Evolutionary conservation across 2,113 vertebrate genomes (phyloP).

Genomic region (Rafetus swinhoei): DNA sequence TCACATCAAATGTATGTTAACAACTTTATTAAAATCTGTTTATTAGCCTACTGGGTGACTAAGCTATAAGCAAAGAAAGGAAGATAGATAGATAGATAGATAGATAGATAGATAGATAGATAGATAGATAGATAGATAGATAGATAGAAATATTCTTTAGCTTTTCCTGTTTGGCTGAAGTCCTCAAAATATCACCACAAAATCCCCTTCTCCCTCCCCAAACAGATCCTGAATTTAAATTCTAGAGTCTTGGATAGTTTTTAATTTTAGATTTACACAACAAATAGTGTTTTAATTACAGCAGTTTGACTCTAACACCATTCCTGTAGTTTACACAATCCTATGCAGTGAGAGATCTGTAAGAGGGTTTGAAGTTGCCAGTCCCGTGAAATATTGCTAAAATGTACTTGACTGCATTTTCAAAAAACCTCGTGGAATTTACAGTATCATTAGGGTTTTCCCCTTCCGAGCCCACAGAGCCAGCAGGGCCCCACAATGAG

Average conservation of each 20-base stretch:
- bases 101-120: too few relatives aligned
- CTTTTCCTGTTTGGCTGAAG: background rate
- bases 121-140: too few relatives aligned
- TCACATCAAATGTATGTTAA: background rate
- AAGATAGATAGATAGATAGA: too few relatives aligned
- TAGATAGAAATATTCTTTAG: background rate
- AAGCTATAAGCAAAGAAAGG: background rate
- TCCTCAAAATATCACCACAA: background rate
- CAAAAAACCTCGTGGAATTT: background rate
- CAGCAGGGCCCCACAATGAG: background rate
- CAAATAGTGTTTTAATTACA: background rate
- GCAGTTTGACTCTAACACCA: background rate
- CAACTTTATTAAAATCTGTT: background rate
- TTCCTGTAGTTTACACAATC: accelerated
- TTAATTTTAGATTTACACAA: background rate
- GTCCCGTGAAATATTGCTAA: accelerated
- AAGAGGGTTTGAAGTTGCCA: background rate
- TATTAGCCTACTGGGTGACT: background rate
- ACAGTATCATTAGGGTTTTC: background rate
- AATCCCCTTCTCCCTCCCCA: too few relatives aligned
- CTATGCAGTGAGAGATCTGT: too few relatives aligned
- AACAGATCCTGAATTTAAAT: background rate
- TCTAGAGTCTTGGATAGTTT: background rate
- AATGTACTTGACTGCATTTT: background rate
- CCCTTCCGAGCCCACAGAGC: background rate